These are phyloP conservation scores for Burhinus bistriatus DNA, from an alignment of 2,113 vertebrate genomes.

Conservation along the genomic window DNA sequence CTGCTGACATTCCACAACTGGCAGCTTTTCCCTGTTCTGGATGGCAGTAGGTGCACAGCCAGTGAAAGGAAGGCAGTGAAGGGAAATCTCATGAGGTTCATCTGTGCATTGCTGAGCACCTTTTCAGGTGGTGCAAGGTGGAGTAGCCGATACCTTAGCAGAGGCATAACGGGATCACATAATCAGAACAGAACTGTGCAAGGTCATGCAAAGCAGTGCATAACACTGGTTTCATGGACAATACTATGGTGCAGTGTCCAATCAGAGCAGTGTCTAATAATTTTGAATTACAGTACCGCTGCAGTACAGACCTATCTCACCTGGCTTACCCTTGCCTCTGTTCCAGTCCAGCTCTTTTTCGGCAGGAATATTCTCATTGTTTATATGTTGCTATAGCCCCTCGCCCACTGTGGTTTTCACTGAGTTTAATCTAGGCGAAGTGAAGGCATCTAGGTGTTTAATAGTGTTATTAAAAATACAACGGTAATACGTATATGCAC, in stretches of 20 bases:
- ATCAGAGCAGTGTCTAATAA: neutral
- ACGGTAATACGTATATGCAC: neutral
- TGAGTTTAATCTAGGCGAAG: neutral
- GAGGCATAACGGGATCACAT: rapidly evolving
- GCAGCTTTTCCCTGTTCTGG: neutral
- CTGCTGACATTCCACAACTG: neutral
- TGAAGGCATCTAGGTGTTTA: neutral
- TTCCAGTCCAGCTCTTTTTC: neutral
- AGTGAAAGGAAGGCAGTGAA: neutral
- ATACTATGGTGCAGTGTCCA: neutral
- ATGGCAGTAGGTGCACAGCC: neutral
- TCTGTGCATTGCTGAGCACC: rapidly evolving
- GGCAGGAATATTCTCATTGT: neutral
- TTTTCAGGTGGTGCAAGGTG: neutral
- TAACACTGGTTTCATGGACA: neutral
- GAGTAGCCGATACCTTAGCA: neutral
- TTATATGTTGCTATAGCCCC: neutral
- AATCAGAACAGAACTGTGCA: neutral
- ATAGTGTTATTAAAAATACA: neutral
- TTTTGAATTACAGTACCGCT: neutral
- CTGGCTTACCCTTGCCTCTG: neutral
- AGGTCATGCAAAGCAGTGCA: neutral
- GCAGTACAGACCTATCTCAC: neutral
- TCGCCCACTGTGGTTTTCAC: neutral
- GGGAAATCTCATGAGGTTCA: neutral